Conservation (phyloP, 2,797 vertebrate species). For the Avahi laniger region DNA sequence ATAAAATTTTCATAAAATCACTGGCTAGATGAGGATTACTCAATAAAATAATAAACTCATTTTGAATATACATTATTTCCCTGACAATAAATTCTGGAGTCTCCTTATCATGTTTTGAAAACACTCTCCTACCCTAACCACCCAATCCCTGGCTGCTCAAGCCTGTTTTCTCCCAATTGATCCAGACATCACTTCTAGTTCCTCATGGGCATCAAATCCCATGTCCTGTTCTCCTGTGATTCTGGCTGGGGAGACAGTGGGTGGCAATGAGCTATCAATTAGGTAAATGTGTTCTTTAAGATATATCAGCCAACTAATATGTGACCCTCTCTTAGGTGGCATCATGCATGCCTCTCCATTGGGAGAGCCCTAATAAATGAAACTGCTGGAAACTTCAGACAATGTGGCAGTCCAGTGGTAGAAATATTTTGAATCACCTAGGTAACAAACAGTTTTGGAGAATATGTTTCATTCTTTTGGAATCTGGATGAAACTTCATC, state of each 20-base stretch:
- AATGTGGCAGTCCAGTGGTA: neutral
- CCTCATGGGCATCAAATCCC: neutral
- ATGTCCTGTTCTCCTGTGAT: neutral
- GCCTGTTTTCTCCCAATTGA: neutral
- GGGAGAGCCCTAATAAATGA: neutral
- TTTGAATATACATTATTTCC: neutral
- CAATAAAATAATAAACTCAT: neutral
- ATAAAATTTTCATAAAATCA: conserved; percentile 5
- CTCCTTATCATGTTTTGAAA: neutral
- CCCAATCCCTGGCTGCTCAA: neutral
- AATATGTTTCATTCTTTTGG: neutral
- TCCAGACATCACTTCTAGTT: neutral
- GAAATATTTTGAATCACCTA: neutral
- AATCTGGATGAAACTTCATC: neutral
- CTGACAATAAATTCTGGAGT: neutral
- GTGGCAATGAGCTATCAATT: neutral
- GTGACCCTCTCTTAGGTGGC: neutral
- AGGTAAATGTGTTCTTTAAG: neutral
- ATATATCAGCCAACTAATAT: neutral
- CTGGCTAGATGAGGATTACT: neutral
- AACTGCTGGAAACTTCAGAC: neutral
- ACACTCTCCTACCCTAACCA: neutral
- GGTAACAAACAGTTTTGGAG: neutral
- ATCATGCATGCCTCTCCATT: neutral
- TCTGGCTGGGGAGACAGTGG: neutral